These are phyloP conservation scores for Motacilla tschutschensis DNA, from an alignment of 2,113 vertebrate species.

Conservation along the genomic window DNA sequence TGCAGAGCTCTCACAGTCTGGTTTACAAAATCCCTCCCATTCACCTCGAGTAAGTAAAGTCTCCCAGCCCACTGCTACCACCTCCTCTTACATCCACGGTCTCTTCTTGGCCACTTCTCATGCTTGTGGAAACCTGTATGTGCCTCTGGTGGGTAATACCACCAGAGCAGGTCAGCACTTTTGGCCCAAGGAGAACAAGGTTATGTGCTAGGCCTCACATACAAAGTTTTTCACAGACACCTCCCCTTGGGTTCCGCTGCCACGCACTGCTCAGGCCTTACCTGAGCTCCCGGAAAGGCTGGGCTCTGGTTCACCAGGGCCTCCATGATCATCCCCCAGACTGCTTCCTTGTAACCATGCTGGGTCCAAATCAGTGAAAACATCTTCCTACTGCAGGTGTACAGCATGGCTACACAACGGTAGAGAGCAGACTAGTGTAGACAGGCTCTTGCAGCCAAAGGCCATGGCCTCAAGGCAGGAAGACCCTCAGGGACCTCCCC, in stretches of 20 bases:
- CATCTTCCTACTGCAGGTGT: not conserved
- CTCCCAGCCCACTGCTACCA: not conserved
- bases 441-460: not conserved
- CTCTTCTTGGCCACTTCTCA: not conserved
- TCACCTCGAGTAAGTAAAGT: not conserved
- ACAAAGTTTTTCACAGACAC: not conserved
- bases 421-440: not conserved
- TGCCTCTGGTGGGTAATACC: not conserved
- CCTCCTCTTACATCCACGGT: not conserved
- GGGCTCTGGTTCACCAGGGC: not conserved
- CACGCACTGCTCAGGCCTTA: accelerated
- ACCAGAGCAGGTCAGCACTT: not conserved
- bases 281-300: not conserved
- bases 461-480: not conserved
- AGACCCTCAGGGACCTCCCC: accelerated
- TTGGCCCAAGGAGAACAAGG: not conserved
- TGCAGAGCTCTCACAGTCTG: not conserved
- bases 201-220: not conserved
- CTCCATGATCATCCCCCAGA: not conserved
- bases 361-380: not conserved
- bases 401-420: not conserved
- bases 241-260: not conserved
- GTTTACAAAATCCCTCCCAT: not conserved
- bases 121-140: not conserved
- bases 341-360: not conserved